Evolutionary conservation across 2,113 vertebrate genomes (phyloP).

Genomic region (Echinops telfairi): DNA sequence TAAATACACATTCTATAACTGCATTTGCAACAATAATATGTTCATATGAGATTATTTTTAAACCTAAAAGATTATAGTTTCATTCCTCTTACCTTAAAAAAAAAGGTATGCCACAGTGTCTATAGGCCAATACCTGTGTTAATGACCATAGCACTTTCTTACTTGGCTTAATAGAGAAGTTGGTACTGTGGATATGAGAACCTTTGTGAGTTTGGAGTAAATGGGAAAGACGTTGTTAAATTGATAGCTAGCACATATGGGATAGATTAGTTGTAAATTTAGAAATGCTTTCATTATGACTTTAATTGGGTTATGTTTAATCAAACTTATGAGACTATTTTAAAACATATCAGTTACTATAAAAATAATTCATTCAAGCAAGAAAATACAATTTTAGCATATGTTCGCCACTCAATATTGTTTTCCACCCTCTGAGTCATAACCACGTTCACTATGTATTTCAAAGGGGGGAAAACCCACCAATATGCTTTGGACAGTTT

Average conservation of each 20-base stretch:
- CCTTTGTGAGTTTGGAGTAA: constrained; percentile 11
- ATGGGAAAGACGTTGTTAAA: not conserved
- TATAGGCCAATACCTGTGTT: too few relatives aligned
- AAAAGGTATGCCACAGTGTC: not conserved
- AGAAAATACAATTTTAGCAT: not conserved
- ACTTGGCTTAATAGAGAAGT: not conserved
- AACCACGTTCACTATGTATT: not conserved
- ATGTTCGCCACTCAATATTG: not conserved
- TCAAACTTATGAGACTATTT: constrained; percentile 50
- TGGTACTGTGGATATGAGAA: not conserved
- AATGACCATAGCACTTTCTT: not conserved
- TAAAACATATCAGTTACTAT: constrained; percentile 2
- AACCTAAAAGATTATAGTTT: not conserved
- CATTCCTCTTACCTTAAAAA: constrained; percentile 4
- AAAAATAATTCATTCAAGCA: constrained; percentile 16
- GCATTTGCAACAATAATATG: not conserved
- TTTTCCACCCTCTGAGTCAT: not conserved
- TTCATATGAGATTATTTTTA: not conserved
- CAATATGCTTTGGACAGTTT: constrained; percentile 12
- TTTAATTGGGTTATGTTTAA: not conserved
- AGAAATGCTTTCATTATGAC: not conserved
- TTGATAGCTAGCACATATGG: not conserved
- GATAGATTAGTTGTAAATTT: not conserved
- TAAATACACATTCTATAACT: not conserved
- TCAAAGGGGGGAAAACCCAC: not conserved